phyloP scores from a whole-genome alignment of 2,888 invertebrate species.

The Anarsia innoxiella region DNA sequence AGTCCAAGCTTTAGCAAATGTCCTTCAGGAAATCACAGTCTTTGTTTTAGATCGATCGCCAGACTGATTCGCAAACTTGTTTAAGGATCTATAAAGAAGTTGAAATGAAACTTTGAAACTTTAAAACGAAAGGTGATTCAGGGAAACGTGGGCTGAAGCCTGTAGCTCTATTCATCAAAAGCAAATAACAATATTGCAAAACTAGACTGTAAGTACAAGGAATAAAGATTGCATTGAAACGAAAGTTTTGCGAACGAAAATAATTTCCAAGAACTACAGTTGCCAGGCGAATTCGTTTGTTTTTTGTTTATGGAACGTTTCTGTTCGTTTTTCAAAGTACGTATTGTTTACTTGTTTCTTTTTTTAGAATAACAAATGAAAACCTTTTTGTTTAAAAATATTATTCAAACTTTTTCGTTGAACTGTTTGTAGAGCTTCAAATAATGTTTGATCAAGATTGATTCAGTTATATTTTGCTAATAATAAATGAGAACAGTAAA shows the following conservation, averaged over 20 bases:
- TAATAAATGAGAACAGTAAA: background rate
- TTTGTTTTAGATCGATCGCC: background rate
- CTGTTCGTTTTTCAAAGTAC: background rate
- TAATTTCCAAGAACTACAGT: background rate
- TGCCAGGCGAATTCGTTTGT: background rate
- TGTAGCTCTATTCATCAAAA: too few species aligned
- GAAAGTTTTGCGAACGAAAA: background rate
- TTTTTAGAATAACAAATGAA: too few species aligned
- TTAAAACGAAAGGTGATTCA: constrained; percentile 7
- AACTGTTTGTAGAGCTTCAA: background rate
- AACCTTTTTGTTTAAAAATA: background rate
- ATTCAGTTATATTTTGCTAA: too few species aligned
- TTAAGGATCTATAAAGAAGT: background rate
- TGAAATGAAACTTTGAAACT: background rate
- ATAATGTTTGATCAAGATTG: background rate
- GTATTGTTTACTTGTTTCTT: background rate
- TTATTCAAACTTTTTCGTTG: background rate
- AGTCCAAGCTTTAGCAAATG: too few species aligned
- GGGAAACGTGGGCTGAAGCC: constrained; percentile 6
- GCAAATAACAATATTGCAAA: background rate
- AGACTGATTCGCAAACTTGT: background rate
- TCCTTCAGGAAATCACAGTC: too few species aligned
- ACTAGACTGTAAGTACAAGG: background rate
- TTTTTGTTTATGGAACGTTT: background rate
- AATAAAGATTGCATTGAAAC: background rate